Base-by-base conservation (phyloP, 2,797 vertebrate genomes). In the Xiphophorus birchmanni region DNA sequence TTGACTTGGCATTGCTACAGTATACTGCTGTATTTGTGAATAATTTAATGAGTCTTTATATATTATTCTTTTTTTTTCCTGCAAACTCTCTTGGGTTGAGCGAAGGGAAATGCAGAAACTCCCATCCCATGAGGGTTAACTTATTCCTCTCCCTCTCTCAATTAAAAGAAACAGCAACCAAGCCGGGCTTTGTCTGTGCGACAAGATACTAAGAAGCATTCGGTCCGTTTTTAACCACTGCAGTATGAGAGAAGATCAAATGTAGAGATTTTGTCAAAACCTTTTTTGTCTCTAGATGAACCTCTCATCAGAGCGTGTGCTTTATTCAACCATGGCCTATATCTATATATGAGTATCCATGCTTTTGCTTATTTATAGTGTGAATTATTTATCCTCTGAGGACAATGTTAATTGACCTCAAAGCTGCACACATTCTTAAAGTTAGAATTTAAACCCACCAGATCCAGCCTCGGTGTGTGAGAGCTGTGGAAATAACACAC, bases 41-140 rank as follows among this genome's bases (percentile, higher is more conserved):
- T 94, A 93, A 94, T 95, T 93, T 92, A 94, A 91, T 89, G 86
- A 86, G 76, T 93, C 82, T 90, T 93, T 92, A 92, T 92, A 83
- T 91, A 82, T 85, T 82, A 91, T 91, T 87, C 65, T 85, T 89
- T 83, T 92, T 88, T 89, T 83, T 92, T 87, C 37, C 74, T 86
- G 77, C 84, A 75, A 86, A 82, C 80, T 93, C 94, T 93, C 93
- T 82, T 79, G 91, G 88, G 90, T 75, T 84, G 89, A 76, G 80
- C 80, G 85, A 82, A 84, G 84, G 84, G 85, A 93, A 91, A 90
- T 87, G 83, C 88, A 93, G 82, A 92, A 91, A 90, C 89, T 87
- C 86, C 73, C 78, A 29, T 92, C 94, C 93, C 91, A 82, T 45
- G 93, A 93, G 94, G 71, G 83, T 88, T 85, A 78, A 86, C 90